Conservation (phyloP, 2,113 vertebrate species). For the Clupea harengus region DNA sequence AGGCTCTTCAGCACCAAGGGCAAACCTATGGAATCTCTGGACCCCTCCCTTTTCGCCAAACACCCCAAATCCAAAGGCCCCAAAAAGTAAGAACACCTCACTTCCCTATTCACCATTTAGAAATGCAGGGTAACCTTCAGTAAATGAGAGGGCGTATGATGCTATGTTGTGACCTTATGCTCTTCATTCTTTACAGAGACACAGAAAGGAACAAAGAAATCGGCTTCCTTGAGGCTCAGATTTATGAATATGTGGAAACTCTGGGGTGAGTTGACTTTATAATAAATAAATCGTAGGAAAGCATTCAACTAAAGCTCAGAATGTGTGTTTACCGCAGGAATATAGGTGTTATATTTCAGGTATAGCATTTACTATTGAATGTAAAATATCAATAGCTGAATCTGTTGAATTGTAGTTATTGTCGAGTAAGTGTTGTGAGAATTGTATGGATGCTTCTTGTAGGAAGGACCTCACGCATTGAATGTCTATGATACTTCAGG, state of each 20-base stretch:
- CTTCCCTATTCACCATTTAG: no score
- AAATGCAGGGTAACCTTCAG: no score
- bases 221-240: slow-evolving; percentile 92
- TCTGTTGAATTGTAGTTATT: no score
- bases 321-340: no score
- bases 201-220: slow-evolving; percentile 96
- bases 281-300: no score
- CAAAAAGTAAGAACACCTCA: slow-evolving; percentile 76
- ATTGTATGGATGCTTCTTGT: no score
- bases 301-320: no score
- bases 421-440: neutral
- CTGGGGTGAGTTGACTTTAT: slow-evolving; percentile 78
- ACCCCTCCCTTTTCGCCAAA: slow-evolving; percentile 93
- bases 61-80: slow-evolving; percentile 95
- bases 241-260: slow-evolving; percentile 96
- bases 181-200: slow-evolving; percentile 73
- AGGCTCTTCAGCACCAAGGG: slow-evolving; percentile 96
- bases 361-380: neutral
- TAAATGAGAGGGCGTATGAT: no score
- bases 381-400: neutral
- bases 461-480: no score
- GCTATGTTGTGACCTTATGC: neutral
- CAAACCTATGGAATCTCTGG: slow-evolving; percentile 89
- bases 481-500: no score
- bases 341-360: no score